Percentiles rank a stretch among this genome's conserved stretches.
These are phyloP conservation scores for Thaumatotibia leucotreta DNA, from an alignment of 1,140 invertebrate genomes.

Conservation along the genomic window DNA sequence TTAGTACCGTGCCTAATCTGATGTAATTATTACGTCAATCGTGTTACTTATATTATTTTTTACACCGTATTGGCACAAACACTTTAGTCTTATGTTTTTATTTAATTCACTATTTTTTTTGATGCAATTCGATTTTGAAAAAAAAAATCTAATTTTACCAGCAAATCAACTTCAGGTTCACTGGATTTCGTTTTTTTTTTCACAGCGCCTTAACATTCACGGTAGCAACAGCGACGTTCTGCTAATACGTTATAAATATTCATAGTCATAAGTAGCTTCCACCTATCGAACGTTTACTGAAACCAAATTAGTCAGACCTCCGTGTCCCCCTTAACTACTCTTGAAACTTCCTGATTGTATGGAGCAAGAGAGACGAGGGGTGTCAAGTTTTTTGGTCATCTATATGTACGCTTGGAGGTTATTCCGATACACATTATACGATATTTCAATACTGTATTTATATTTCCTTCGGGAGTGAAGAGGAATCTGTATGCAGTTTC, in stretches of 20 bases:
- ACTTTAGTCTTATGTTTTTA: no score
- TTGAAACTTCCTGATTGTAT: constrained; percentile 10
- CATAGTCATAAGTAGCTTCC: constrained; percentile 66
- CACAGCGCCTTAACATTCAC: constrained; percentile 35
- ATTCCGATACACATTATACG: constrained; percentile 66
- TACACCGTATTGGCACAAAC: no score
- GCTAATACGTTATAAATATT: constrained; percentile 73
- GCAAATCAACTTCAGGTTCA: background rate
- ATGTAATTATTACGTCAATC: no score
- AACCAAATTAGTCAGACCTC: constrained; percentile 35
- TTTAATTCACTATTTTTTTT: no score
- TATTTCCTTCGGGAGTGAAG: constrained; percentile 55
- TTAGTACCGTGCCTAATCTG: no score
- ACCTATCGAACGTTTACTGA: constrained; percentile 60
- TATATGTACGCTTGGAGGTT: constrained; percentile 38
- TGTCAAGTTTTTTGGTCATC: constrained; percentile 33
- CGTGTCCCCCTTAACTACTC: constrained; percentile 14
- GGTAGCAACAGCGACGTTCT: constrained; percentile 40
- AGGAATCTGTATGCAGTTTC: constrained; percentile 31
- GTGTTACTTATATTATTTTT: no score
- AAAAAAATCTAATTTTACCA: no score
- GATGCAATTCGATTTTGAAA: no score
- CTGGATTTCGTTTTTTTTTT: background rate
- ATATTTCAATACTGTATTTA: constrained; percentile 72
- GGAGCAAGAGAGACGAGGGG: constrained; percentile 4